Base-by-base conservation (phyloP, 2,113 vertebrate species). In the Gymnocephalus cernua region DNA sequence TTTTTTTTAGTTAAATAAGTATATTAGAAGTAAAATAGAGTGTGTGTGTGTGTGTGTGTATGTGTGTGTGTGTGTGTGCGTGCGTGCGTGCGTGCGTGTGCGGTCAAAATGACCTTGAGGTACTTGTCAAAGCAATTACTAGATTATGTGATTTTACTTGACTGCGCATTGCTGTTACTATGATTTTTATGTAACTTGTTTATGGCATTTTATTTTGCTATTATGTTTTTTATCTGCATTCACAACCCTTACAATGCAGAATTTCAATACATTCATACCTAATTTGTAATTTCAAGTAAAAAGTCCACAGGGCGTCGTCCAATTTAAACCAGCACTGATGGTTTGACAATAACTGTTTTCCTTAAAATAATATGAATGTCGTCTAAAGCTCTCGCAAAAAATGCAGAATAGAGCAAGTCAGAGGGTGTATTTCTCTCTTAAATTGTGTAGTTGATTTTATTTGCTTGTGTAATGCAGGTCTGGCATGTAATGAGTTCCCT, bases 401-500 rank as follows among this genome's bases (percentile, higher is more conserved):
- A 27, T 14, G 14, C 10, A 53, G 11, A 54, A 44, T 57, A 16
- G 3, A 51, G 21, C 4, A 23, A 8, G n/a, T 58, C 12, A 59
- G 8, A 11, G 38, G 10, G 10, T 41, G 38, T 19, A 19, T 19
- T 35, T 29, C 21, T 29, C 21, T 32, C 15, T 15, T 16, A 44
- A 44, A 25, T 7, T 14, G 3, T 41, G n/a, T 4, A 13, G 12
- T 45, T 45, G 1, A 25, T 25, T 23, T 23, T 25, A 2, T 62
- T 13, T 23, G 35, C 21, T 44, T 44, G 41, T 44, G 23, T 59
- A 19, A 54, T 41, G 16, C 67, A 19, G 27, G 18, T 51, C 67
- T 53, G 5, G 25, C 63, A 44, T 57, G 67, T 23, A 45, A 16
- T 70, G 19, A 21, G 51, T 70, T 63, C 47, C 48, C 67, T 64